Evolutionary conservation across 2,888 invertebrate species (phyloP), one percentile per base, ranked within the genome.

Genomic region (Oligia fasciuncula): DNA sequence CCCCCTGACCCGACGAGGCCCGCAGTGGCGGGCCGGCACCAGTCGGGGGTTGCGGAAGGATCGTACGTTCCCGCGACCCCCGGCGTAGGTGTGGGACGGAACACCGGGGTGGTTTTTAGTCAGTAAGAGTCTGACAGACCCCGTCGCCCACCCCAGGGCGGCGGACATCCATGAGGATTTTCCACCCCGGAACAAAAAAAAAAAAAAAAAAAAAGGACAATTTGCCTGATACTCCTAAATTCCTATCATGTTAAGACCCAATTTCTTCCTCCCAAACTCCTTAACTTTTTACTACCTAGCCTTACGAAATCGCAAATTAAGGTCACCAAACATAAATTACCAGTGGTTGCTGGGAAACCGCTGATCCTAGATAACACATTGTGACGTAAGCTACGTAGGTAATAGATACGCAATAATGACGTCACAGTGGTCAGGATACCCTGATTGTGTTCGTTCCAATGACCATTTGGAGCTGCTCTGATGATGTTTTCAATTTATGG

Each of bases 351-450:
- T 85, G 49, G 62, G 35, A 67, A 85, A 85, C 83, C 69, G 71
- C 84, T 81, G 80, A 83, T 77, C 81, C 81, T 83, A 81, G 81
- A 78, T 89, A 81, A 81, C 85, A 84, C 76, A 81, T 62, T 75
- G 69, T 85, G 82, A 76, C 78, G 60, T 84, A 62, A 14, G 75
- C 70, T 84, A 43, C 43, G 57, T 82, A 43, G 35, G 43, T 51
- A 35, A 29, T 62, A 35, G 13, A 29, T 78, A 79, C 51, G 76
- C 84, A 76, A 85, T 67, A 66, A 54, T 35, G 29, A 67, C 65
- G 65, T 84, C 66, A 43, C n/a, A 76, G 81, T 81, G 74, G 87
- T 85, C 46, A 77, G 63, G 67, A 75, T 65, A 76, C 71, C 68
- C 66, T 77, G 75, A 57, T 71, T 71, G 46, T 57, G 51, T 57